Conservation (phyloP, 2,888 invertebrate species). For the Drosophila cracens region DNA sequence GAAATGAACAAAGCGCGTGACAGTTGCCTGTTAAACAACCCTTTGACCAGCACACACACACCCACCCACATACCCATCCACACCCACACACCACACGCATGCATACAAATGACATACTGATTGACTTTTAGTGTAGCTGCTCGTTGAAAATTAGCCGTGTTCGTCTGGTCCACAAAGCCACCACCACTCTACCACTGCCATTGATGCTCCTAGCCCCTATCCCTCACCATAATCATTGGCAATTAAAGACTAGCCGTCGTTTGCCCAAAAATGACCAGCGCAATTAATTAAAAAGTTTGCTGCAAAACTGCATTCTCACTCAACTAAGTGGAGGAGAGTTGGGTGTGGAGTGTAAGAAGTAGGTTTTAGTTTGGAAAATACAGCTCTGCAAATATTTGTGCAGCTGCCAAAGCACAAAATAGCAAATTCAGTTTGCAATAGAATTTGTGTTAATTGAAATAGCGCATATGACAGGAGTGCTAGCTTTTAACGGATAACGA, state of each 20-base stretch:
- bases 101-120: conserved; percentile 70
- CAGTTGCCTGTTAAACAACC: conserved; percentile 38
- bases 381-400: conserved; percentile 49
- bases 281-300: conserved; percentile 76
- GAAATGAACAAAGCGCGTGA: conserved; percentile 59
- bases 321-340: not conserved
- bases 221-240: conserved; percentile 38
- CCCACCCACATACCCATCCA: not conserved
- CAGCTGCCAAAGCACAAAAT: conserved; percentile 27
- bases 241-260: conserved; percentile 46
- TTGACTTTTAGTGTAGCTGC: conserved; percentile 51
- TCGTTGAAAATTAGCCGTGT: conserved; percentile 65
- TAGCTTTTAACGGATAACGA: not conserved
- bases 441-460: conserved; percentile 49
- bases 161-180: conserved; percentile 45
- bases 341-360: not conserved
- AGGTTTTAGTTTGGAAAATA: conserved; percentile 16
- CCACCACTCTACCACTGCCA: conserved; percentile 4
- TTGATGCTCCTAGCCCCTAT: not conserved
- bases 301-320: conserved; percentile 36
- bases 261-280: conserved; percentile 59
- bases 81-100: not conserved
- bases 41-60: conserved; percentile 18
- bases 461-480: conserved; percentile 35
- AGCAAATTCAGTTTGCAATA: not conserved